Evolutionary conservation across 2,888 invertebrate species (phyloP), one percentile per base, ranked within the genome.

Genomic region (Ctena decussata): DNA sequence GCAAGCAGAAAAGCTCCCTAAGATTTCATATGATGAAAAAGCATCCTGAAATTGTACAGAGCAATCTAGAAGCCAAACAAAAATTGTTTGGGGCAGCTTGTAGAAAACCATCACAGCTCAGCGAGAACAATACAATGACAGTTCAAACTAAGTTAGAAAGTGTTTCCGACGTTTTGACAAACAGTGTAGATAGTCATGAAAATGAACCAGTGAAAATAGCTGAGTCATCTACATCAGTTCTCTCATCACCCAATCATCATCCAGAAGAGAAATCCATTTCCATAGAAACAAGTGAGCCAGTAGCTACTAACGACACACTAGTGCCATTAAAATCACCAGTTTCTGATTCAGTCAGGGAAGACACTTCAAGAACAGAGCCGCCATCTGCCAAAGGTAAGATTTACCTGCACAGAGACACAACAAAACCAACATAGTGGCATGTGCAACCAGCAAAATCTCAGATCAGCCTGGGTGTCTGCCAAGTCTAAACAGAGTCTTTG

Each of bases 1-100:
- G 95, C 85, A 91, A 94, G 76, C 95, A 96, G 90, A 94, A 94
- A 82, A 94, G 93, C 81, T 94, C 95, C 0, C 91, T 95, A 24
- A 92, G 92, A 75, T 94, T 93, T 90, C 95, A 95, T 87, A 92
- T 94, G 81, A 84, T 82, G 74, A 90, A 90, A 79, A 87, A 87
- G 53, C 91, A 91, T 82, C 84, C 86, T 2, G 89, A 89, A 70
- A 69, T 86, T 1, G 21, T 82, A 41, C 74, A 72, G 27, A 39
- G 44, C 5, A 72, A 8, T 8, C 41, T 72, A 1, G 30, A 65
- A 35, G 24, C 21, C 2, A 65, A 65, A 35, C 65, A 65, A 30
- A 65, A 65, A 30, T 21, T 82, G 30, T 73, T 74, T 41, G 30
- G 35, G 65, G 39, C 79, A 37, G 30, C 49, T 57, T 69, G 80